phyloP scores from a whole-genome alignment of 2,888 invertebrate genomes.

The Eurytoma californica region DNA sequence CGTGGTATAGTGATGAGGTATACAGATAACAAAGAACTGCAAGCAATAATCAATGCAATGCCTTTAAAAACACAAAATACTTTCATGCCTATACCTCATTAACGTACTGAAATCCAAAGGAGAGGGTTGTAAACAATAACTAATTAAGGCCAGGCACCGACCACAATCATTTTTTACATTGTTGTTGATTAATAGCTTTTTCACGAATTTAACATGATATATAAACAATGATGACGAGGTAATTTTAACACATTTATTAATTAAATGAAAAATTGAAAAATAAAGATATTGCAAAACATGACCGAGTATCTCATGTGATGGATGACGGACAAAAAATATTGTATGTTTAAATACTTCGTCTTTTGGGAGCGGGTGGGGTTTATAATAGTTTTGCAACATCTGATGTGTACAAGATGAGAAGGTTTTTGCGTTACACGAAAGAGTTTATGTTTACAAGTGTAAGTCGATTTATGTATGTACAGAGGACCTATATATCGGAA shows the following conservation, averaged over 20 bases:
- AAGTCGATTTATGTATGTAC: constrained; percentile 63
- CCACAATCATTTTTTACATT: constrained; percentile 65
- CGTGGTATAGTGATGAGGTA: constrained; percentile 58
- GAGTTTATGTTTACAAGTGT: constrained; percentile 57
- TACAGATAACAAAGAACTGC: constrained; percentile 53
- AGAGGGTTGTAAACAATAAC: constrained; percentile 52
- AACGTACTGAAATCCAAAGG: constrained; percentile 50
- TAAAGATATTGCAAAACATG: constrained; percentile 51
- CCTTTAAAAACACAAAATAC: constrained; percentile 47
- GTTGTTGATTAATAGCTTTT: constrained; percentile 71
- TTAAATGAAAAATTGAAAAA: constrained; percentile 53
- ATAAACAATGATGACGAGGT: constrained; percentile 49
- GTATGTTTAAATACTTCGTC: constrained; percentile 47
- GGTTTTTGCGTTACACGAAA: constrained; percentile 52
- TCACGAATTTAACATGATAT: constrained; percentile 64
- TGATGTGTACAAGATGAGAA: constrained; percentile 50
- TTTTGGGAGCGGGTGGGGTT: constrained; percentile 39
- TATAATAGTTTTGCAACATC: constrained; percentile 54
- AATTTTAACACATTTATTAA: constrained; percentile 59
- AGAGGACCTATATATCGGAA: constrained; percentile 63
- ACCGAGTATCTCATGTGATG: constrained; percentile 51
- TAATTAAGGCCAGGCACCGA: constrained; percentile 57
- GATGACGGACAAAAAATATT: constrained; percentile 50
- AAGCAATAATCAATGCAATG: constrained; percentile 55
- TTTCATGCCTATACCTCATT: constrained; percentile 43